Conservation (phyloP, 1,140 invertebrate species). For the Cyclina sinensis region DNA sequence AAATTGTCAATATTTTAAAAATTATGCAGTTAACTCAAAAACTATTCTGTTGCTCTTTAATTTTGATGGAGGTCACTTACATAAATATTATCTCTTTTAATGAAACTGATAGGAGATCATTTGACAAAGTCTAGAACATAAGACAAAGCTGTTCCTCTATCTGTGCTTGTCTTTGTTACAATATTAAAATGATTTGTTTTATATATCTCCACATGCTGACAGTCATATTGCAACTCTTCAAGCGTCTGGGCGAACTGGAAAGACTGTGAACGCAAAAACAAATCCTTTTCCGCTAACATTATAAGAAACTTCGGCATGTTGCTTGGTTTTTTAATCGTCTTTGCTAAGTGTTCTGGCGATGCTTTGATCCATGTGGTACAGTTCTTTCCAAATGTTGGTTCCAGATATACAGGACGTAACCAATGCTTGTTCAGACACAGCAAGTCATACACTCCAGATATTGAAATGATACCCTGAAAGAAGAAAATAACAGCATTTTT, state of each 20-base stretch:
- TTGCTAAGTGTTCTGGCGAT: constrained; percentile 28
- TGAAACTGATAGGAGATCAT: too few relatives aligned
- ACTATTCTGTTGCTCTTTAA: too few relatives aligned
- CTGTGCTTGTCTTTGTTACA: constrained; percentile 18
- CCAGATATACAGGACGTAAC: constrained; percentile 50
- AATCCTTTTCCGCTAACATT: constrained; percentile 36
- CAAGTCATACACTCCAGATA: constrained; percentile 65
- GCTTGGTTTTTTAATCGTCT: background rate
- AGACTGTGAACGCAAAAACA: constrained; percentile 42
- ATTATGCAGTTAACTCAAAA: too few relatives aligned
- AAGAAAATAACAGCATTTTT: too few relatives aligned
- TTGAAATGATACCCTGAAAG: constrained; percentile 62
- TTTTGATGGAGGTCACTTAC: too few relatives aligned
- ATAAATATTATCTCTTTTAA: too few relatives aligned
- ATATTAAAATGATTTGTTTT: constrained; percentile 60
- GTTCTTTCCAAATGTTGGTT: constrained; percentile 55
- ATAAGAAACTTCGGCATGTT: constrained; percentile 40
- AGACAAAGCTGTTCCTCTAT: constrained; percentile 26
- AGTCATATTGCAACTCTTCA: background rate
- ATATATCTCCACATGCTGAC: constrained; percentile 41
- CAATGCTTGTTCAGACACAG: constrained; percentile 41
- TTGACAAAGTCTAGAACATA: constrained; percentile 33
- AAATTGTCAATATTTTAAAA: too few relatives aligned
- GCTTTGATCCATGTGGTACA: background rate
- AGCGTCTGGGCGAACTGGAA: constrained; percentile 16